phyloP scores from a whole-genome alignment of 1,140 invertebrate genomes.

The Parapsyche elsis region DNA sequence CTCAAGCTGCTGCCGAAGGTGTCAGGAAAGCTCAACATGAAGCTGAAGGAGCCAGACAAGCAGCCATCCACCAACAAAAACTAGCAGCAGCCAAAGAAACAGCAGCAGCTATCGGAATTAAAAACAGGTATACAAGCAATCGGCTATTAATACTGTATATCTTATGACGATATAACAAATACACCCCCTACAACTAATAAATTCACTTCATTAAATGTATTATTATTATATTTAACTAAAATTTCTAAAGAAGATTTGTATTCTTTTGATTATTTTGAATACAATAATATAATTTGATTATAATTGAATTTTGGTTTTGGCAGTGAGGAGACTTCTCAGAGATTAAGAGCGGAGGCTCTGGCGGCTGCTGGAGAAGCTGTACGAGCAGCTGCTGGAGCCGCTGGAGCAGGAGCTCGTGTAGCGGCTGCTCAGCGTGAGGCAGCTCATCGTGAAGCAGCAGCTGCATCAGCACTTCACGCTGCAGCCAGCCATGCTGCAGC shows the following conservation, averaged over 20 bases:
- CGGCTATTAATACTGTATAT: too few species aligned
- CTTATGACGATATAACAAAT: too few species aligned
- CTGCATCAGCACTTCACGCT: slow-evolving; percentile 46
- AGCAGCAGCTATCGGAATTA: slow-evolving; percentile 48
- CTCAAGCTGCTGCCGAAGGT: slow-evolving; percentile 47
- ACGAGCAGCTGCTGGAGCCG: slow-evolving; percentile 47
- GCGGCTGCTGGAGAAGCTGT: slow-evolving; percentile 48
- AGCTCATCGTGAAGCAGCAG: slow-evolving; percentile 45
- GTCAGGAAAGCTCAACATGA: slow-evolving; percentile 49
- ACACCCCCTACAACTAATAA: too few species aligned
- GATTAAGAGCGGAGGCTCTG: slow-evolving; percentile 44
- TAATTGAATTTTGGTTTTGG: not conserved
- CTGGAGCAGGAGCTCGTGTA: slow-evolving; percentile 48
- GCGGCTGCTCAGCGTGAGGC: slow-evolving; percentile 53
- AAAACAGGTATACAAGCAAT: too few species aligned
- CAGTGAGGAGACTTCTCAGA: slow-evolving; percentile 48
- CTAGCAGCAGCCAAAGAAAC: slow-evolving; percentile 49
- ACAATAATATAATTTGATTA: not conserved
- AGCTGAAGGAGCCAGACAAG: slow-evolving; percentile 44
- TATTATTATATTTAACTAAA: too few species aligned
- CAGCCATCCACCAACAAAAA: slow-evolving; percentile 50
- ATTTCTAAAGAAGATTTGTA: too few species aligned
- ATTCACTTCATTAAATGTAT: too few species aligned
- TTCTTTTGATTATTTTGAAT: not conserved
- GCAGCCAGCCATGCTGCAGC: slow-evolving; percentile 48